Evolutionary conservation across 2,888 invertebrate species (phyloP), one percentile per base, ranked within the genome.

Genomic region (Clanis bilineata): DNA sequence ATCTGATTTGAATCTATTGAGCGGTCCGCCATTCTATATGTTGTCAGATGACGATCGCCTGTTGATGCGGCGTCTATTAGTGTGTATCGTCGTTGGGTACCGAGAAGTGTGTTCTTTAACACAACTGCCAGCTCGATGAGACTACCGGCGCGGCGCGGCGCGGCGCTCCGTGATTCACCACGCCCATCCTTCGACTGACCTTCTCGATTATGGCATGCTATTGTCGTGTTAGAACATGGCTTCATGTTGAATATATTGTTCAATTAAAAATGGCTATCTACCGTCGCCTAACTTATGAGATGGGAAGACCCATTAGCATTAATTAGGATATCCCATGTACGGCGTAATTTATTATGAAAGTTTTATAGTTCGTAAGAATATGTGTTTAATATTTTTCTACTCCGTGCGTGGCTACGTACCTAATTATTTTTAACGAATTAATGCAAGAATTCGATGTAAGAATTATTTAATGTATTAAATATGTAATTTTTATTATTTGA

Each of bases 181-280:
- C 77, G 75, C 77, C 76, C 68, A 63, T 60, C 57, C 62, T 58
- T 56, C 66, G 38, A 62, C 63, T 71, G 68, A 74, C 69, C 74
- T 74, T 69, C 70, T 67, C 64, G 62, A 64, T 58, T 64, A 51
- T 59, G 65, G 60, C 72, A 68, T 71, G 66, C 67, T 74, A 72
- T 60, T 62, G 60, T 57, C 56, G 59, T 56, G 36, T 59, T 56
- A 45, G 18, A 57, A 57, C 56, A 44, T 59, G 47, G 59, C 36
- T 56, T 59, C 59, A 44, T 51, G 28, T 38, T 39, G 25, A 41
- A 41, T 51, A 32, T 51, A 32, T 32, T 32, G 51, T 51, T 51
- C 51, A 51, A 51, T 51, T 51, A 32, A 21, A 51, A 51, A 51
- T 51, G 18, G 51, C 32, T 32, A 32, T 51, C 51, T 18, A 51